Conservation (phyloP, 2,888 invertebrate genomes). For the Parapristionchus giblindavisi region DNA sequence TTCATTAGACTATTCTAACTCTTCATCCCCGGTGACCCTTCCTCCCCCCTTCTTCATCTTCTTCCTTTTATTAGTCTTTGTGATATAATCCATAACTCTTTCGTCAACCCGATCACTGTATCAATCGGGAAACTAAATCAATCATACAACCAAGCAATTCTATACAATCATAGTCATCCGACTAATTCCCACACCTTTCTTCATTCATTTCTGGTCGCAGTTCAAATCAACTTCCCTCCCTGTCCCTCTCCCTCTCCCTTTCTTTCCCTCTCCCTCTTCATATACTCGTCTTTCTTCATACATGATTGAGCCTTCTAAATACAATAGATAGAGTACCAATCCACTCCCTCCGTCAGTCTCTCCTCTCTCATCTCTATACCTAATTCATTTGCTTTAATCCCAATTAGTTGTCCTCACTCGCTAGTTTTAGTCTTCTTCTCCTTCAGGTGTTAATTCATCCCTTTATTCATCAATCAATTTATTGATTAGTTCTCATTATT, state of each 20-base stretch:
- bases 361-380: not conserved
- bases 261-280: not conserved
- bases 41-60: constrained; percentile 26
- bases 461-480: not conserved
- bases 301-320: too few species aligned
- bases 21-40: not conserved
- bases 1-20: not conserved
- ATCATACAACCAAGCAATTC: too few species aligned
- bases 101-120: too few species aligned
- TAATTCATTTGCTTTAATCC: not conserved
- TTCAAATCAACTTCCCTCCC: too few species aligned
- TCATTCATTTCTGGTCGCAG: too few species aligned
- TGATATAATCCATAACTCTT: too few species aligned
- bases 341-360: not conserved
- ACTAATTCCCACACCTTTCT: too few species aligned
- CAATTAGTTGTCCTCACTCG: not conserved
- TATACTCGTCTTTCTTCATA: too few species aligned
- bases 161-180: too few species aligned
- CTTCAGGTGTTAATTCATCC: not conserved
- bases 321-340: not conserved
- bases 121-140: too few species aligned
- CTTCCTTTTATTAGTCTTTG: too few species aligned
- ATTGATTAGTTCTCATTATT: constrained; percentile 9
- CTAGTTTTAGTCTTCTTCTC: not conserved
- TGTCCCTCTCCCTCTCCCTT: not conserved